Evolutionary conservation across 1,140 invertebrate species (phyloP).

Genomic region (Drosophila kurseongensis): DNA sequence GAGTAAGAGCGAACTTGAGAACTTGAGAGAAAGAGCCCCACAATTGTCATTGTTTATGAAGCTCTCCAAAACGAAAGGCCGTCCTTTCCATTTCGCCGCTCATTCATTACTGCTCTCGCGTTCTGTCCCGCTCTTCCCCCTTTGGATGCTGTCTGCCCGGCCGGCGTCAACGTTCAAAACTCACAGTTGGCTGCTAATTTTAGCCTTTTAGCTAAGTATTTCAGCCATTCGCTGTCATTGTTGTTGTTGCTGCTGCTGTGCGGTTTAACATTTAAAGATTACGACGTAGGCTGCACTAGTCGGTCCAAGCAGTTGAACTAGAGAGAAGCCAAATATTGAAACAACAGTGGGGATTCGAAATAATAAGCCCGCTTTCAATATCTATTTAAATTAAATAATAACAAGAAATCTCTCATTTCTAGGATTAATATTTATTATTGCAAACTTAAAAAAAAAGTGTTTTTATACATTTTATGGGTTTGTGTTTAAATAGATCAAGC

Average conservation of each 20-base stretch:
- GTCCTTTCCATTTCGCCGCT: slow-evolving; percentile 23
- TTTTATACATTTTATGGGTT: too few species aligned
- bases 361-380: background rate
- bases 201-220: slow-evolving; percentile 77
- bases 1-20: slow-evolving; percentile 31
- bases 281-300: slow-evolving; percentile 34
- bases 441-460: too few species aligned
- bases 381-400: too few species aligned
- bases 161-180: slow-evolving; percentile 52
- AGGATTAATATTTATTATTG: too few species aligned
- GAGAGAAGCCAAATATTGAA: slow-evolving; percentile 2
- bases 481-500: too few species aligned
- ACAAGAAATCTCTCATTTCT: too few species aligned
- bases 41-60: slow-evolving; percentile 53
- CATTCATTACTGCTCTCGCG: slow-evolving; percentile 23
- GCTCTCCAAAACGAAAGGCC: slow-evolving; percentile 34
- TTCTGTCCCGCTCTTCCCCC: slow-evolving; percentile 1
- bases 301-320: slow-evolving; percentile 21
- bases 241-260: slow-evolving; percentile 21
- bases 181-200: slow-evolving; percentile 71
- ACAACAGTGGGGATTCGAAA: background rate
- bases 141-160: slow-evolving; percentile 58
- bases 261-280: slow-evolving; percentile 60
- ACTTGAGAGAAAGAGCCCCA: slow-evolving; percentile 30
- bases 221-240: slow-evolving; percentile 48